Evolutionary conservation across 2,113 vertebrate species (phyloP), one percentile per base, ranked within the genome.

Genomic region (Rhea pennata): DNA sequence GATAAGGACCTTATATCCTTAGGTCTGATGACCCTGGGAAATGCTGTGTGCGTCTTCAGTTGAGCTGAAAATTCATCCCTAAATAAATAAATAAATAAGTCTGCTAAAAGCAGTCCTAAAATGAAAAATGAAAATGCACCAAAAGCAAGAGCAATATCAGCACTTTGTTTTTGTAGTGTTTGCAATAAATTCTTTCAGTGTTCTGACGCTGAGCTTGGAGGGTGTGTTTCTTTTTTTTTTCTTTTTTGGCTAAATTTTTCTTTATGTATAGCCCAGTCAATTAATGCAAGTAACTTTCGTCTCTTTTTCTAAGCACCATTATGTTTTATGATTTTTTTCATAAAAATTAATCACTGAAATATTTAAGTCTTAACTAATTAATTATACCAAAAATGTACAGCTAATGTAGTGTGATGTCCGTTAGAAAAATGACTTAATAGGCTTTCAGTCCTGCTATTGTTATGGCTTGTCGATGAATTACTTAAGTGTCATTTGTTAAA

Each of bases 401-500:
- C 69, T 89, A 94, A 59, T 74, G 66, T 40, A 93, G 50, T 82
- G 33, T 94, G 90, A 90, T 96, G 91, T 94, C 91, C 93, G 33
- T 86, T 96, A 94, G 94, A 78, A 94, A 96, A 97, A 96, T 89
- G 15, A 92, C 86, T 97, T 94, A 95, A 93, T 97, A 97, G 88
- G 71, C 71, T 92, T 87, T 67, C 86, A 93, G 53, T 92, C 61
- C 91, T 86, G 80, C 87, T 39, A 39, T 90, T 98, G 84, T 95
- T 94, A 86, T 96, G 72, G 42, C 84, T 81, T 95, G 92, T 95
- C 95, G 94, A 92, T 95, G 96, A 92, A 95, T 98, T 96, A 96
- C 80, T 96, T 96, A 95, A 72, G 70, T 97, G 95, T 97, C 96
- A 95, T 97, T 96, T 97, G 90, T 97, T 97, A 98, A 96, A 87